Base-by-base conservation (phyloP, 2,888 invertebrate species). In the Frankliniella fusca region DNA sequence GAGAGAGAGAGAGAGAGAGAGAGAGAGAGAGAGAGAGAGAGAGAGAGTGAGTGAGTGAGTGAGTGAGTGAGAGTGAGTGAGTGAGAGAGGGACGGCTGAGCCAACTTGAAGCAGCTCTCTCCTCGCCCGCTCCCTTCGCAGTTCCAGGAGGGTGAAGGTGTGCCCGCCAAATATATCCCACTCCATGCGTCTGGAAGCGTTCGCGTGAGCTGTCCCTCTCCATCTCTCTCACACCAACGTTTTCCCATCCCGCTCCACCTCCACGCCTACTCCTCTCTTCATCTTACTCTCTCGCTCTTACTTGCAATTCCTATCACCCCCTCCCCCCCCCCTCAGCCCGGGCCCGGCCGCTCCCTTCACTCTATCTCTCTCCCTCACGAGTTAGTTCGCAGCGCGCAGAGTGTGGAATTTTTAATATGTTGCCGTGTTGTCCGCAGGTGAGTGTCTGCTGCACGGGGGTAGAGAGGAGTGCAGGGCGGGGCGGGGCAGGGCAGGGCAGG, bases 351-450 rank as follows among this genome's bases (percentile, higher is more conserved):
- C 61, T 61, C 61, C 7, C n/a, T 15, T 15, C 15, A 18, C 61
- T 18, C 61, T 61, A 11, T 61, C 15, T 15, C 61, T 61, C 61
- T 11, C 61, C 18, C 54, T 7, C 15, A 2, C 3, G 61, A 18
- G 61, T 61, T 61, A 61, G 61, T 5, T 38, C 38, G 5, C 38
- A 38, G 38, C 38, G 38, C 38, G 38, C 61, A 61, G 61, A 18
- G 61, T 61, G 61, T 61, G 61, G 61, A 61, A 61, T 61, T 61
- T 61, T 61, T 61, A 61, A 61, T 61, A 61, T 61, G 61, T 61
- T 61, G 11, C 61, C 11, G 61, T n/a, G 61, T 15, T 12, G 61
- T 61, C 61, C 61, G 61, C 61, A 18, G 61, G 38, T 38, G 38
- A 38, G 38, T 38, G 38, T 38, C 38, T 38, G 38, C 38, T 5